These are phyloP conservation scores for Ramphastos sulfuratus DNA, from an alignment of 2,113 vertebrate genomes.

Conservation along the genomic window DNA sequence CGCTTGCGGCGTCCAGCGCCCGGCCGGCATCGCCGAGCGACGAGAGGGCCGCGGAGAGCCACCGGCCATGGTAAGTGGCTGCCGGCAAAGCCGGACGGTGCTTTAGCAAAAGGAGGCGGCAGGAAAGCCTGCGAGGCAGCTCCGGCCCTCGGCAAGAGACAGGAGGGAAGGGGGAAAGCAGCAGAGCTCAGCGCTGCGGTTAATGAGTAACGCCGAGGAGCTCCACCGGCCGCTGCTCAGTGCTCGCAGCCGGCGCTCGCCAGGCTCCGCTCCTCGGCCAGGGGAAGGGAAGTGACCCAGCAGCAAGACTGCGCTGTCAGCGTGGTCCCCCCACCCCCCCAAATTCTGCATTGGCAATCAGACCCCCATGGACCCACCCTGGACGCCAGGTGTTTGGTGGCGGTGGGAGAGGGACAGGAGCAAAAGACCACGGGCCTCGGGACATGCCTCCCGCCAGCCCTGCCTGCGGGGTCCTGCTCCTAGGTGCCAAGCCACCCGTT, in stretches of 20 bases:
- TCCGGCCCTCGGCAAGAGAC: neutral
- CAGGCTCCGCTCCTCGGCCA: neutral
- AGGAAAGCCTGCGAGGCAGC: neutral
- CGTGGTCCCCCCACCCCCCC: neutral
- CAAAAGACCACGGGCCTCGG: rapidly evolving
- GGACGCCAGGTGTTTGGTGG: neutral
- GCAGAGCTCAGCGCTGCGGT: neutral
- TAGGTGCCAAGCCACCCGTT: neutral
- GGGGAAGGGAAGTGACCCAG: neutral
- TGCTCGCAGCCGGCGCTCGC: neutral
- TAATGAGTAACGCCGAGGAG: conserved; percentile 14
- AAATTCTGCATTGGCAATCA: rapidly evolving
- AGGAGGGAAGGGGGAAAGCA: neutral
- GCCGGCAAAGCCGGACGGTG: neutral
- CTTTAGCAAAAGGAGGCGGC: neutral
- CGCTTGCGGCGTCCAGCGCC: neutral
- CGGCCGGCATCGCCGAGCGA: neutral
- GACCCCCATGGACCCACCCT: neutral
- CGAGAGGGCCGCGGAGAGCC: neutral
- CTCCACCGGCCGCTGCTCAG: neutral
- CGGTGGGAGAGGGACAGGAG: rapidly evolving
- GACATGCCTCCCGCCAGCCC: neutral
- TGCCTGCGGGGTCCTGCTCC: neutral
- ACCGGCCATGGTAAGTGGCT: conserved; percentile 35
- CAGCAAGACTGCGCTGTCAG: neutral